phyloP scores from a whole-genome alignment of 1,140 invertebrate species.

The Calephelis nemesis region DNA sequence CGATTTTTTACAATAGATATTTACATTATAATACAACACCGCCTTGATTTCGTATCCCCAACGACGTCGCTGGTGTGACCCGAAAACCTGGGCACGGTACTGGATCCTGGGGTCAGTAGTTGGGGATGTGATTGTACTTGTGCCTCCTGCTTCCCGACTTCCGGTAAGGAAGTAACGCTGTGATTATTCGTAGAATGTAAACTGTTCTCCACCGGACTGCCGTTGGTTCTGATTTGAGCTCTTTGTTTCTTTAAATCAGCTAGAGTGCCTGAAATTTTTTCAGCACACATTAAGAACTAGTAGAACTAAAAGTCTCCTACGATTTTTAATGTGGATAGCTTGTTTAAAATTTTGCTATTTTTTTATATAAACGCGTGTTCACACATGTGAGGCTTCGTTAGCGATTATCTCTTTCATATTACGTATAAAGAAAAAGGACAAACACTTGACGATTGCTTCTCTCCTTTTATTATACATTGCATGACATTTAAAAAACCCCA shows the following conservation, averaged over 20 bases:
- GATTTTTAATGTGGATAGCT: no score
- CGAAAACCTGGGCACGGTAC: conserved; percentile 65
- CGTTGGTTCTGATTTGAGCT: conserved; percentile 87
- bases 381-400: no score
- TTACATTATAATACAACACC: conserved; percentile 77
- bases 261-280: conserved; percentile 81
- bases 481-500: no score
- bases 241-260: conserved; percentile 95
- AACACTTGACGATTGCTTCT: no score
- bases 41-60: conserved; percentile 68
- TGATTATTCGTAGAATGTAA: conserved; percentile 62
- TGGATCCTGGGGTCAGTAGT: conserved; percentile 43
- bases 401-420: no score
- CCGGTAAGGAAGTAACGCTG: conserved; percentile 61
- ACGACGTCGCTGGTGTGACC: conserved; percentile 76
- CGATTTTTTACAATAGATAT: conserved; percentile 1
- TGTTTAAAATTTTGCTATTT: no score
- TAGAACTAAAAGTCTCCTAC: neutral
- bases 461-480: no score
- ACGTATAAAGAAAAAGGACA: no score
- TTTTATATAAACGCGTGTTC: no score
- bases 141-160: conserved; percentile 49
- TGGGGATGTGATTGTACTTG: conserved; percentile 54
- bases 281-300: neutral
- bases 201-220: conserved; percentile 71